Evolutionary conservation across 2,797 vertebrate species (phyloP).

Genomic region (Phoxinus dragarum): DNA sequence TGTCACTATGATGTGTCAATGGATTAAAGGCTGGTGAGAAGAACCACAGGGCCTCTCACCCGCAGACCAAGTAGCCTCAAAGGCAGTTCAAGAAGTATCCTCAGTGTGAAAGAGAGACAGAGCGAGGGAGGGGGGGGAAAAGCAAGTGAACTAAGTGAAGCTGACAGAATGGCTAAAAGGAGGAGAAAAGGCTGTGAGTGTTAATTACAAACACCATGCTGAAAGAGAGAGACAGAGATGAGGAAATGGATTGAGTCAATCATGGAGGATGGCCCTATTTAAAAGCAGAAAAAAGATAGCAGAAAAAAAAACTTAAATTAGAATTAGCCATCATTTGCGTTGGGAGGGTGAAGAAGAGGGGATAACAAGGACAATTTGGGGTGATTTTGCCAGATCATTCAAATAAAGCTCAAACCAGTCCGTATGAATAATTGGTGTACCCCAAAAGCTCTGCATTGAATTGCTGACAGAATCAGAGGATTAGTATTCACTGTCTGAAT

Average conservation of each 20-base stretch:
- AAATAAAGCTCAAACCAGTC: slow-evolving; percentile 19
- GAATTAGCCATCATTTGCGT: slow-evolving; percentile 76
- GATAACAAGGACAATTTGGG: slow-evolving; percentile 68
- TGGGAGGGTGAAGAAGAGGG: slow-evolving; percentile 64
- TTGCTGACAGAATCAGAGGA: slow-evolving; percentile 24
- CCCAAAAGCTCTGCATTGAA: neutral
- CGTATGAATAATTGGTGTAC: neutral
- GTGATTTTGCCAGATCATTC: slow-evolving; percentile 59
- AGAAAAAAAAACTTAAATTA: slow-evolving; percentile 71
- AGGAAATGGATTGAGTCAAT: slow-evolving; percentile 79
- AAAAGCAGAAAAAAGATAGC: slow-evolving; percentile 62
- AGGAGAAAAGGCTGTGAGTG: slow-evolving; percentile 74
- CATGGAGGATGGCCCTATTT: slow-evolving; percentile 71
- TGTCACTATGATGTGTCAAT: slow-evolving; percentile 38
- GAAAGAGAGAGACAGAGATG: slow-evolving; percentile 65
- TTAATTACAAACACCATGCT: slow-evolving; percentile 81
- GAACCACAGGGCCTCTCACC: slow-evolving; percentile 26
- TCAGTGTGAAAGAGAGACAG: slow-evolving; percentile 44
- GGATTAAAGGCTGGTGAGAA: slow-evolving; percentile 34
- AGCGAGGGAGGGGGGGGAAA: neutral
- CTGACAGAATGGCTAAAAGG: slow-evolving; percentile 74
- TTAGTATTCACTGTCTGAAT: slow-evolving; percentile 37
- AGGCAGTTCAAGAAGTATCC: slow-evolving; percentile 65
- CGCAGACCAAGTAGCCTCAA: slow-evolving; percentile 55
- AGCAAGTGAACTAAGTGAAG: slow-evolving; percentile 58